Conservation (phyloP, 92 coral and sea anemone genomes). For the Epizoanthus rinbou region DNA sequence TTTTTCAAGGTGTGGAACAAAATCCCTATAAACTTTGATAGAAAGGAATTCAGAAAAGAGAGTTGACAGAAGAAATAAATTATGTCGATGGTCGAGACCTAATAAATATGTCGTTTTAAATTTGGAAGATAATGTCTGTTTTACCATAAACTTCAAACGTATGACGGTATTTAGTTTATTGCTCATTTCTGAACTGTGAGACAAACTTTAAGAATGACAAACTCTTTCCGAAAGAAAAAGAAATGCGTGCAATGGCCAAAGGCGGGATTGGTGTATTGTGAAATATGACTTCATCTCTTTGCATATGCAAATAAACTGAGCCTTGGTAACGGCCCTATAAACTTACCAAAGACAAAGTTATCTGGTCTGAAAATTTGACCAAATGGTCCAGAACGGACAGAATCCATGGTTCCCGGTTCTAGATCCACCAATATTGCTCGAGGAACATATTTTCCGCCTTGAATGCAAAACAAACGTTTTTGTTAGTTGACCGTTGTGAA, state of each 20-base stretch:
- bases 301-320: slow-evolving; percentile 37
- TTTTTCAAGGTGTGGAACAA: too few relatives aligned
- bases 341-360: slow-evolving; percentile 98
- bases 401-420: slow-evolving; percentile 99
- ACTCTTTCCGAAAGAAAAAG: background rate
- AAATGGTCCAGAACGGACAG: slow-evolving; percentile 99
- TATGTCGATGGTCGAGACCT: background rate
- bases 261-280: background rate
- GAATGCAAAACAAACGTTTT: slow-evolving; percentile 2
- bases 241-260: background rate
- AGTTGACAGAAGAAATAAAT: too few relatives aligned
- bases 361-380: slow-evolving; percentile 99
- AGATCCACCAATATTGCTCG: slow-evolving; percentile 94
- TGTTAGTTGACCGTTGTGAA: slow-evolving; percentile 20
- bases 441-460: slow-evolving; percentile 98
- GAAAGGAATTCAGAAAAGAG: background rate
- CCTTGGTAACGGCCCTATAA: slow-evolving; percentile 38
- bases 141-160: background rate
- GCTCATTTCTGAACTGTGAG: background rate
- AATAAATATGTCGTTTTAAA: background rate
- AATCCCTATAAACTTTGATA: too few relatives aligned
- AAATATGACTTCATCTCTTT: background rate
- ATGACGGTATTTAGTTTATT: background rate
- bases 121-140: background rate
- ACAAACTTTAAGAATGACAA: background rate